Base-by-base conservation (phyloP, 2,888 invertebrate species). In the Drosophila leonis region DNA sequence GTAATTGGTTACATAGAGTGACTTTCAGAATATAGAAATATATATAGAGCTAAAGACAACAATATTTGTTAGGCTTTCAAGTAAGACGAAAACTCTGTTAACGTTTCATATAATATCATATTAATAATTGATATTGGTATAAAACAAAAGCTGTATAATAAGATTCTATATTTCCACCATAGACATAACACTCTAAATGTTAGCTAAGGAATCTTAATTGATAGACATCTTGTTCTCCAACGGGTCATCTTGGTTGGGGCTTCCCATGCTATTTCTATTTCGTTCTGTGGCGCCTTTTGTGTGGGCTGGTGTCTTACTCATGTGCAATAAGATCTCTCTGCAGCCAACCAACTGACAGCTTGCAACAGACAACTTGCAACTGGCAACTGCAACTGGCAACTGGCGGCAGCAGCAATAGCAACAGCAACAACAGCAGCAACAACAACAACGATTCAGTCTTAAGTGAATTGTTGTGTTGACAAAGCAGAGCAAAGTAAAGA, bases 401-500 rank as follows among this genome's bases (percentile, higher is more conserved):
- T 39, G 33, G 52, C 63, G 15, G 35, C 51, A 52, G 44, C 60
- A 52, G 37, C 62, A 70, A 59, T 67, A 56, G 13, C 59, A 55
- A 67, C 52, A 27, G n/a, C 54, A 27, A n/a, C 60, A 54, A 65
- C 37, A 37, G n/a, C 29, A 41, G 31, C 20, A 39, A 41, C 18
- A 24, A 70, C 52, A 27, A 27, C 54, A 27, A n/a, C 57, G 55
- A 73, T 67, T 64, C 62, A 54, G 74, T 79, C 74, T 85, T 85
- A 85, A 85, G 85, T 85, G 90, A 85, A 90, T 88, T 90, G 83
- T 90, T 90, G 77, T 85, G 85, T 85, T 90, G 84, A 84, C 90
- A 84, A 74, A 69, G 75, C 54, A 82, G 74, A 74, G 78, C 63
- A 84, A 72, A 24, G 63, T 20, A 63, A 72, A 56, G 60, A 67